Evolutionary conservation across 2,797 vertebrate genomes (phyloP).

Genomic region (Tauraco hartlaubi): DNA sequence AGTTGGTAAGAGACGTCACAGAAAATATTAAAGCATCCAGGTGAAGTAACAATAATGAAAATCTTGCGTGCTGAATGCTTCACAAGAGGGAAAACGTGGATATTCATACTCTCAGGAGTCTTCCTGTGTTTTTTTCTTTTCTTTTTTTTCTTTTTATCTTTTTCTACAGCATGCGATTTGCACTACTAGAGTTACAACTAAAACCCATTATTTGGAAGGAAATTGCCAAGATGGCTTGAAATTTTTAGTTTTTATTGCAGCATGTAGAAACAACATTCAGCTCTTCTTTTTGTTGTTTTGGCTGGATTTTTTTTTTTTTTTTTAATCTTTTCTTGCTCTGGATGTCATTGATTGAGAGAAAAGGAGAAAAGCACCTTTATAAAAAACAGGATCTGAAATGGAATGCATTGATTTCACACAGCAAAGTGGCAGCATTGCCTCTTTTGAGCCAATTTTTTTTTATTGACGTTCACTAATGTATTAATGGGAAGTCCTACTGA

Average conservation of each 20-base stretch:
- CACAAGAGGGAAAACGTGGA: neutral
- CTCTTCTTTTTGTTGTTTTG: neutral
- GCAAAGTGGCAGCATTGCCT: neutral
- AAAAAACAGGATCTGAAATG: neutral
- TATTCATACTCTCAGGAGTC: neutral
- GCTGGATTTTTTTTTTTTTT: neutral
- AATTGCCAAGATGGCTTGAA: neutral
- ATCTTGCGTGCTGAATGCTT: neutral
- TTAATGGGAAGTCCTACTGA: neutral
- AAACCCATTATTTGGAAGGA: neutral
- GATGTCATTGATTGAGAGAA: neutral
- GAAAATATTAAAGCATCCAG: slow-evolving; percentile 38
- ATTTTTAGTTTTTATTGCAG: neutral
- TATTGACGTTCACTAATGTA: neutral
- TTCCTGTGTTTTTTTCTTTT: neutral
- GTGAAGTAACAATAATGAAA: neutral
- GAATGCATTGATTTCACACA: neutral
- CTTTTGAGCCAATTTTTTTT: neutral
- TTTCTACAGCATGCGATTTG: neutral
- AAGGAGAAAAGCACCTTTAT: neutral
- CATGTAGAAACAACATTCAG: neutral
- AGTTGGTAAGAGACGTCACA: slow-evolving; percentile 61
- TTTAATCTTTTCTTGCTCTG: neutral
- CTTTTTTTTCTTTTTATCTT: no score
- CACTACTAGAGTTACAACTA: neutral